phyloP scores from a whole-genome alignment of 2,113 vertebrate species.

The Planiliza haematocheilus region DNA sequence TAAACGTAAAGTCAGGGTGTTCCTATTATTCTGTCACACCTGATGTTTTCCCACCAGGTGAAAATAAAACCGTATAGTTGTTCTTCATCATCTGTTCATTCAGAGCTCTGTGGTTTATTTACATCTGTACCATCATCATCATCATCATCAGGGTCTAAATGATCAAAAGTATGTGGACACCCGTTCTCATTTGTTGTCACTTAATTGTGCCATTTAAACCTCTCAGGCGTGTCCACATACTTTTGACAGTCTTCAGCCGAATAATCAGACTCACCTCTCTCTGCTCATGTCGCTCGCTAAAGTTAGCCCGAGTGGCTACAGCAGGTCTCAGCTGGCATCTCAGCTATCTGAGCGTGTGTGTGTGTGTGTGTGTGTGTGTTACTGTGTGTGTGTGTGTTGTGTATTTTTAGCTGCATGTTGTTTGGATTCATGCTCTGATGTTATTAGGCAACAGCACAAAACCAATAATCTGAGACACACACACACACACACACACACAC shows the following conservation, averaged over 20 bases:
- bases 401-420: constrained; percentile 64
- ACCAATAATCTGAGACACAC: background rate
- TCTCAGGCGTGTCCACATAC: constrained; percentile 4
- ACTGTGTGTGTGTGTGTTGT: constrained; percentile 1
- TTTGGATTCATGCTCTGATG: constrained; percentile 47
- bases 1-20: no score
- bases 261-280: background rate
- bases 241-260: no score
- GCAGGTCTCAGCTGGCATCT: constrained; percentile 50
- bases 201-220: no score
- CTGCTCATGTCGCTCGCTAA: constrained; percentile 22
- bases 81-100: no score
- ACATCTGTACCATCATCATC: no score
- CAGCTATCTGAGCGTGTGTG: constrained; percentile 40
- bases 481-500: background rate
- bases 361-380: constrained; percentile 20
- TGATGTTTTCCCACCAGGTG: no score
- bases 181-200: no score
- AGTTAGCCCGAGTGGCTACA: constrained; percentile 57
- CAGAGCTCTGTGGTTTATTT: no score
- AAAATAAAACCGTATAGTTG: no score
- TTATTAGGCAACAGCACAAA: constrained; percentile 28
- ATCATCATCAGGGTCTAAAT: no score
- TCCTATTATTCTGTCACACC: no score
- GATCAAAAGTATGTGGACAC: no score